Evolutionary conservation across 2,797 vertebrate species (phyloP).

Genomic region (Simalia tracyae): DNA sequence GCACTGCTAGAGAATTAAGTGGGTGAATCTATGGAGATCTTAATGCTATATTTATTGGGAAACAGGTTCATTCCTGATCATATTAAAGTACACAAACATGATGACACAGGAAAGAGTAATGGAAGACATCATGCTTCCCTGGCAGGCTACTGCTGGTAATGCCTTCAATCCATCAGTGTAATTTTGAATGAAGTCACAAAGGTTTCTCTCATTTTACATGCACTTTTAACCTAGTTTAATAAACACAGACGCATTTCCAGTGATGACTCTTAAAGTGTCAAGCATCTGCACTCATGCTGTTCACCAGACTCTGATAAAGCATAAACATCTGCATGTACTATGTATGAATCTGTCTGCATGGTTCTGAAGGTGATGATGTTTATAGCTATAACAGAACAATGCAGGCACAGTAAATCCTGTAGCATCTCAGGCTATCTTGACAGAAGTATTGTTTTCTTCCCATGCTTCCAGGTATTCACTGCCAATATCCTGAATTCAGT

Average conservation of each 20-base stretch:
- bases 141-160: not conserved
- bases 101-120: not conserved
- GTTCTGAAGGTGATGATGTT: not conserved
- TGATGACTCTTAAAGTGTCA: not conserved
- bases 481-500: not conserved
- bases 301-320: too few relatives aligned
- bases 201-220: not conserved
- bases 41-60: not conserved
- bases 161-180: slow-evolving; percentile 17
- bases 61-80: not conserved
- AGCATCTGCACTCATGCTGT: not conserved
- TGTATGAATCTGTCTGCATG: not conserved
- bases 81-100: not conserved
- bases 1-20: not conserved
- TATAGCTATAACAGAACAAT: too few relatives aligned
- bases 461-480: not conserved
- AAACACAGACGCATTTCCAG: not conserved
- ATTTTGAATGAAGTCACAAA: not conserved
- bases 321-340: not conserved
- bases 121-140: not conserved
- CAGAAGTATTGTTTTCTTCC: not conserved
- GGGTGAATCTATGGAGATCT: not conserved
- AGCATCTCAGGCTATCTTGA: not conserved
- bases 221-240: not conserved
- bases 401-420: not conserved